Evolutionary conservation across 64 coral and sea anemone species (phyloP).

Genomic region (Stichodactyla mertensii): DNA sequence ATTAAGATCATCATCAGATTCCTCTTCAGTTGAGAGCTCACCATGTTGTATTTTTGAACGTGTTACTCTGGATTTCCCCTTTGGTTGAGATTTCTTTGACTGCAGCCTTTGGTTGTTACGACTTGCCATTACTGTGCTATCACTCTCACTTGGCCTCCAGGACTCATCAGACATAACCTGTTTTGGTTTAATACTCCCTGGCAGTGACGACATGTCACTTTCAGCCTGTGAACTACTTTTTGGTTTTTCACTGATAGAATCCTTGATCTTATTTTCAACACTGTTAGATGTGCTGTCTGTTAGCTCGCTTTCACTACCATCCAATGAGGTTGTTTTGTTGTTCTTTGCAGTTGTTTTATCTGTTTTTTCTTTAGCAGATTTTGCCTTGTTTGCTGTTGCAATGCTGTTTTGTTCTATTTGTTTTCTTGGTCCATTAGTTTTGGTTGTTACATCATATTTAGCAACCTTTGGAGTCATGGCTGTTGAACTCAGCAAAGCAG

Average conservation of each 20-base stretch:
- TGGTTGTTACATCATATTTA: not conserved
- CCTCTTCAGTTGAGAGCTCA: not conserved
- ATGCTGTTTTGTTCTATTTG: not conserved
- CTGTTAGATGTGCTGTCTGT: not conserved
- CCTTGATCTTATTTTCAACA: not conserved
- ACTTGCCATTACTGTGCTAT: not conserved
- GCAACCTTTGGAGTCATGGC: constrained; percentile 2
- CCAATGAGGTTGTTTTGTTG: not conserved
- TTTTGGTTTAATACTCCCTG: not conserved
- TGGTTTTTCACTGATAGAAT: not conserved
- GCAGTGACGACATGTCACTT: not conserved
- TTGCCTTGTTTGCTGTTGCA: not conserved
- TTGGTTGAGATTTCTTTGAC: constrained; percentile 1
- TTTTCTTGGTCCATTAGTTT: not conserved
- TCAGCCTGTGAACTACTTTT: not conserved
- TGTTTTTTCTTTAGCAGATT: not conserved
- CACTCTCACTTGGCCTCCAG: constrained; percentile 3
- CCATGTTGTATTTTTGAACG: not conserved
- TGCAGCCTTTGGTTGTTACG: not conserved
- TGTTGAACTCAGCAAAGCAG: not conserved
- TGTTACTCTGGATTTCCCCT: not conserved
- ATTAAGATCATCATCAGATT: not conserved
- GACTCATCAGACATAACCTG: not conserved
- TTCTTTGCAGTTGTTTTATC: not conserved
- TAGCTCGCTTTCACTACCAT: not conserved